A percentile compares a stretch with the other conserved stretches of the same genome.
Conservation (phyloP, 2,888 invertebrate species). For the Cosmorhoe ocellata region DNA sequence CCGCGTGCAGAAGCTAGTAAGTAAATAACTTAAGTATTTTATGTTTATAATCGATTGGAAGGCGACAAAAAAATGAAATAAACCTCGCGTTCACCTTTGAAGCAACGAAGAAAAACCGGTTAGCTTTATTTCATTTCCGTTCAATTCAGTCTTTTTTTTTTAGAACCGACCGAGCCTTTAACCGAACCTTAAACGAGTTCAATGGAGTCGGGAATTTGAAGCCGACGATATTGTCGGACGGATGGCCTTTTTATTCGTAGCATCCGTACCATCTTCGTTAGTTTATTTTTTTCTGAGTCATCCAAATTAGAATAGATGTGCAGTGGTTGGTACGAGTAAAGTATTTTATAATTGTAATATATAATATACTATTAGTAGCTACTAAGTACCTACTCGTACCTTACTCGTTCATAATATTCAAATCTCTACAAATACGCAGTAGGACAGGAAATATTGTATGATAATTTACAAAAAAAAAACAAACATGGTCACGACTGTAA, state of each 20-base stretch:
- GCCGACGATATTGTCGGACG: conserved; percentile 29
- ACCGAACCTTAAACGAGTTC: conserved; percentile 67
- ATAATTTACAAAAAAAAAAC: no score
- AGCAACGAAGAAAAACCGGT: conserved; percentile 72
- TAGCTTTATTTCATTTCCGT: conserved; percentile 79
- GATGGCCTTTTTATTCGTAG: conserved; percentile 23
- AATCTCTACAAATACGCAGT: no score
- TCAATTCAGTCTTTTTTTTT: conserved; percentile 76
- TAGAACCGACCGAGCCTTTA: no score
- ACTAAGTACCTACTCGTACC: no score
- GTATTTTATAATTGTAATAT: no score
- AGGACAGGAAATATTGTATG: no score
- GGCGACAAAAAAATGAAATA: conserved; percentile 57
- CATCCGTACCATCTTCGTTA: no score
- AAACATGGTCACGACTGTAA: no score
- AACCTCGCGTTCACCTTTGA: conserved; percentile 52
- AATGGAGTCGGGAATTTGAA: conserved; percentile 54
- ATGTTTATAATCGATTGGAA: conserved; percentile 36
- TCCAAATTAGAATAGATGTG: conserved; percentile 11
- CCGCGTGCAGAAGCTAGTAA: no score
- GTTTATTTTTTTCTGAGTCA: not conserved
- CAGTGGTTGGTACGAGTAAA: not conserved
- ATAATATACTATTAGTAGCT: no score
- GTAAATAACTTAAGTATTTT: no score
- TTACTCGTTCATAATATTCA: no score